phyloP scores from a whole-genome alignment of 2,797 vertebrate species.

The Ctenopoma multispine region DNA sequence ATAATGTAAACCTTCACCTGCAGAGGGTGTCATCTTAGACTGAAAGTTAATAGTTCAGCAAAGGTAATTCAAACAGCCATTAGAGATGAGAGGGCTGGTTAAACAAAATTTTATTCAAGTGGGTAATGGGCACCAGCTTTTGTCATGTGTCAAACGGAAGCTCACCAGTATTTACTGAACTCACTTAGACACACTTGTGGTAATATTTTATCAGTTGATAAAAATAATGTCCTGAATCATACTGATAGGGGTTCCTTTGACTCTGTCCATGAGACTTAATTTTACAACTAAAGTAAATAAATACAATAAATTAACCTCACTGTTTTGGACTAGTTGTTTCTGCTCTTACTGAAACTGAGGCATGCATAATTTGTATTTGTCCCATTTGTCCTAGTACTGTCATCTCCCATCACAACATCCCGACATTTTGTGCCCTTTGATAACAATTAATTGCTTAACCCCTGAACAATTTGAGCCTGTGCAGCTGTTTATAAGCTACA shows the following conservation, averaged over 20 bases:
- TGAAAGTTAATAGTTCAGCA: constrained; percentile 17
- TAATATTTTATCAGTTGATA: constrained; percentile 1
- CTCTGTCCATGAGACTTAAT: background rate
- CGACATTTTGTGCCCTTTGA: constrained; percentile 26
- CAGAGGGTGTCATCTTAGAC: background rate
- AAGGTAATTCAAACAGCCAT: constrained; percentile 18
- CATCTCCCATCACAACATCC: background rate
- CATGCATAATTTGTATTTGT: background rate
- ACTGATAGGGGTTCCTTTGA: background rate
- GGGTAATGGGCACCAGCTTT: constrained; percentile 15
- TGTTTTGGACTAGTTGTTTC: background rate
- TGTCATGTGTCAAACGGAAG: constrained; percentile 15
- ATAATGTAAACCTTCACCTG: background rate
- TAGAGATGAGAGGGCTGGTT: constrained; percentile 6
- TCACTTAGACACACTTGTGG: constrained; percentile 6
- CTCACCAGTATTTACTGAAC: constrained; percentile 1
- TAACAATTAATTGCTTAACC: constrained; percentile 9
- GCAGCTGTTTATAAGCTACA: constrained; percentile 2
- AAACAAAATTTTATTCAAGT: constrained; percentile 36
- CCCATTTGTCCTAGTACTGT: background rate
- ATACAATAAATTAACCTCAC: background rate
- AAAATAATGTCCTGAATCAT: background rate
- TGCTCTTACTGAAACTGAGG: background rate
- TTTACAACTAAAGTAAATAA: background rate
- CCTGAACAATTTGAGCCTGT: constrained; percentile 13